phyloP scores from a whole-genome alignment of 2,797 vertebrate genomes.

The Argentina silus region DNA sequence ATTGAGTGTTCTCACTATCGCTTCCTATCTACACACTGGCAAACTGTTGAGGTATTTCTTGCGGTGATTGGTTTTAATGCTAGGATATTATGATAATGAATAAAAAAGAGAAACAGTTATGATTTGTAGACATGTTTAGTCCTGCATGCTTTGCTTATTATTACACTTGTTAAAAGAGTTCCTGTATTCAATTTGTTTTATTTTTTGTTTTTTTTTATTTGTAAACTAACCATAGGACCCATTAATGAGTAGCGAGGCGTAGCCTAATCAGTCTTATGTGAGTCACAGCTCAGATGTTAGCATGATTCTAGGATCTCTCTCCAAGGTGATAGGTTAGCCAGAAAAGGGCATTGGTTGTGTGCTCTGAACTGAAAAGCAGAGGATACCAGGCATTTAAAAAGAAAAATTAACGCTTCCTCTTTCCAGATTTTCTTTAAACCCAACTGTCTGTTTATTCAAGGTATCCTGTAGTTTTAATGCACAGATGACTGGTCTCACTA shows the following conservation, averaged over 20 bases:
- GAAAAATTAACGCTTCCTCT: slow-evolving; percentile 80
- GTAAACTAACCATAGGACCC: slow-evolving; percentile 94
- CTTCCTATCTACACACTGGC: slow-evolving; percentile 99
- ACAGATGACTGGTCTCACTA: slow-evolving; percentile 40
- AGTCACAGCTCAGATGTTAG: slow-evolving; percentile 78
- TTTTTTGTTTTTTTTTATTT: slow-evolving; percentile 67
- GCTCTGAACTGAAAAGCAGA: slow-evolving; percentile 80
- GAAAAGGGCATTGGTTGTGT: slow-evolving; percentile 72
- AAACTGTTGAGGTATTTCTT: slow-evolving; percentile 99
- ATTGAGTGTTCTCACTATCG: slow-evolving; percentile 99
- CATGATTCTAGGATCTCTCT: slow-evolving; percentile 88
- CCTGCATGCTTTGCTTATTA: slow-evolving; percentile 99
- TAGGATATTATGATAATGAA: slow-evolving; percentile 84
- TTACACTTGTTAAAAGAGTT: slow-evolving; percentile 82
- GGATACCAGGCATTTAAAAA: slow-evolving; percentile 79
- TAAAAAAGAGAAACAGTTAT: slow-evolving; percentile 67
- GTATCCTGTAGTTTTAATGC: slow-evolving; percentile 23
- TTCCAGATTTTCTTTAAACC: background rate
- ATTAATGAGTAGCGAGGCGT: slow-evolving; percentile 59
- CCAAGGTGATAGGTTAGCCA: slow-evolving; percentile 74
- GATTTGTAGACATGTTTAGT: slow-evolving; percentile 83
- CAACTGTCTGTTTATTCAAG: background rate
- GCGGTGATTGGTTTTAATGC: slow-evolving; percentile 99
- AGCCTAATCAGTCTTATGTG: slow-evolving; percentile 78
- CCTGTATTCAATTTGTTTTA: slow-evolving; percentile 71